Conservation (phyloP, 1,140 invertebrate species). For the Melanaphis sacchari region DNA sequence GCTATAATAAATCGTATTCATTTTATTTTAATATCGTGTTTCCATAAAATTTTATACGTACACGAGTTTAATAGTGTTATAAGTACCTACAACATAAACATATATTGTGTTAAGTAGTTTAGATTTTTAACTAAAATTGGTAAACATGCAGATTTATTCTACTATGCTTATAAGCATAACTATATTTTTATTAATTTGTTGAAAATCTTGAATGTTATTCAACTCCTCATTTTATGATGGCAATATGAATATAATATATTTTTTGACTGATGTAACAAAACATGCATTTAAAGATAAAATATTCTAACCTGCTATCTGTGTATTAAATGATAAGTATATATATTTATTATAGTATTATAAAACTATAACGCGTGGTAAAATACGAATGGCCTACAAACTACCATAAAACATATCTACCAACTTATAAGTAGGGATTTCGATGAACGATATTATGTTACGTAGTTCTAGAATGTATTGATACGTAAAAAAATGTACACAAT, state of each 20-base stretch:
- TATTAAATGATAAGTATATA: neutral
- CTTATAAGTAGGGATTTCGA: neutral
- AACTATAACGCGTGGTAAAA: neutral
- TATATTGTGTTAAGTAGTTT: neutral
- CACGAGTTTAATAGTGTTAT: neutral
- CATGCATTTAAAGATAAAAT: neutral
- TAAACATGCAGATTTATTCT: neutral
- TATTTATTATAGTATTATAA: neutral
- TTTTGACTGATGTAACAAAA: neutral
- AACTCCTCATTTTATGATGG: neutral
- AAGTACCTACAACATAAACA: neutral
- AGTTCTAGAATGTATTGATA: neutral
- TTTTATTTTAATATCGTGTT: neutral
- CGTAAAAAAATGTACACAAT: neutral
- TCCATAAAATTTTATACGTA: neutral
- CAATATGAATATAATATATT: too few species aligned
- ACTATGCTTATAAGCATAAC: neutral
- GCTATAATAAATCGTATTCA: neutral
- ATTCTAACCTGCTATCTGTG: neutral
- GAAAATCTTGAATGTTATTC: neutral
- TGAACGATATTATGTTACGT: constrained; percentile 7
- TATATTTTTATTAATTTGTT: neutral
- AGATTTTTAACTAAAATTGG: neutral
- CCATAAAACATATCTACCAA: neutral
- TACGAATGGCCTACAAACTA: constrained; percentile 12